phyloP scores from a whole-genome alignment of 2,113 vertebrate species.

The Gobiocypris rarus region DNA sequence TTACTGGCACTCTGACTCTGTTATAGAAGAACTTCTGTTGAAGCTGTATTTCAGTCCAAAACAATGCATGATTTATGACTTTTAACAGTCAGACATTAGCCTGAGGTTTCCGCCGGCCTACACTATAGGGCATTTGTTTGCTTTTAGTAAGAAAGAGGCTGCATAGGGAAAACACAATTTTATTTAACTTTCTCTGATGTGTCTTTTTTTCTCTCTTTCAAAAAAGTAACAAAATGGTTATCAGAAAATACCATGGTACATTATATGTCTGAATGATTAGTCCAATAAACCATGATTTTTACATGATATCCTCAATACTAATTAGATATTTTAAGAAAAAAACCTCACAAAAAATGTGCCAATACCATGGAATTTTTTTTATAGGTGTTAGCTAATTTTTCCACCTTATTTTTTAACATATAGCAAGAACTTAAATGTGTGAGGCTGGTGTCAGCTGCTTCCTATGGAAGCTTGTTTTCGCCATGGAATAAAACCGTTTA shows the following conservation, averaged over 20 bases:
- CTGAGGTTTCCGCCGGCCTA: not conserved
- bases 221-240: not conserved
- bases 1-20: not conserved
- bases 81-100: conserved; percentile 16
- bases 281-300: not conserved
- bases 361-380: not conserved
- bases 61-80: not conserved
- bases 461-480: too few species aligned
- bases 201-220: conserved; percentile 5
- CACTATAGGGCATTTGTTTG: not conserved
- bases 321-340: not conserved
- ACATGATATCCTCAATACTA: not conserved
- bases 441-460: not conserved
- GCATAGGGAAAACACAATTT: too few species aligned
- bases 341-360: not conserved
- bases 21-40: conserved; percentile 7
- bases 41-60: conserved; percentile 1
- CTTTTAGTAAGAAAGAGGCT: not conserved
- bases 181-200: too few species aligned
- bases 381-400: not conserved
- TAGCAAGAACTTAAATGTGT: not conserved
- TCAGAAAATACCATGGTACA: not conserved
- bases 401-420: too few species aligned
- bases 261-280: not conserved
- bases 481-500: too few species aligned